Evolutionary conservation across 2,888 invertebrate species (phyloP), one percentile per base, ranked within the genome.

Genomic region (Galeopsomyia nigrocyanea): DNA sequence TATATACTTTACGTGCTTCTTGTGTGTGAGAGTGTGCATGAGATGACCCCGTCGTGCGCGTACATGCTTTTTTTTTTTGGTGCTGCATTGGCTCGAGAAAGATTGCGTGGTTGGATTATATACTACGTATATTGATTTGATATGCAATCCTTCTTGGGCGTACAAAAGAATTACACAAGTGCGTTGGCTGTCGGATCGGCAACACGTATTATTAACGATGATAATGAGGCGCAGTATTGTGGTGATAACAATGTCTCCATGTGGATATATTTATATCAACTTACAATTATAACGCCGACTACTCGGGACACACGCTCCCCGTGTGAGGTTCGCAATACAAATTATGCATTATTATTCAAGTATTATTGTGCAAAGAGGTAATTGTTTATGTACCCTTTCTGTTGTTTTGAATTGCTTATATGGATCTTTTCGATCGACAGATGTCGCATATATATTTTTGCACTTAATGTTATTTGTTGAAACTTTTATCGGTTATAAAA

Each of bases 271-370:
- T 57, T 51, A 14, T 68, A 68, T 14, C 2, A 53, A 66, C 46
- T 66, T 46, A 62, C 62, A 66, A 50, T 60, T 31, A 9, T 61
- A 56, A 39, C 21, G 47, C 51, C 53, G 57, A 63, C 46, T 21
- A 21, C 17, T 39, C 63, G 39, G 10, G 26, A 26, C 39, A 13
- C 10, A 39, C 39, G 39, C 39, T 39, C 31, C 67, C 50, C 3
- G 46, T n/a, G 51, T n/a, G 61, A 47, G 21, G 14, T n/a, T 61
- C 62, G 56, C 60, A 66, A 66, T 56, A 71, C 50, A 66, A 61
- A 50, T 60, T 61, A 55, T 62, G 17, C 51, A 64, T 58, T 47
- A 46, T 39, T 17, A 65, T 60, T 64, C 31, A 31, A 50, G 5
- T 31, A 39, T 63, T 62, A 21, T 26, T 7, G 55, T 55, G n/a